A percentile compares a stretch with the other conserved stretches of the same genome.
Conservation (phyloP, 1,140 invertebrate species). For the Atopsyche davidsoni region DNA sequence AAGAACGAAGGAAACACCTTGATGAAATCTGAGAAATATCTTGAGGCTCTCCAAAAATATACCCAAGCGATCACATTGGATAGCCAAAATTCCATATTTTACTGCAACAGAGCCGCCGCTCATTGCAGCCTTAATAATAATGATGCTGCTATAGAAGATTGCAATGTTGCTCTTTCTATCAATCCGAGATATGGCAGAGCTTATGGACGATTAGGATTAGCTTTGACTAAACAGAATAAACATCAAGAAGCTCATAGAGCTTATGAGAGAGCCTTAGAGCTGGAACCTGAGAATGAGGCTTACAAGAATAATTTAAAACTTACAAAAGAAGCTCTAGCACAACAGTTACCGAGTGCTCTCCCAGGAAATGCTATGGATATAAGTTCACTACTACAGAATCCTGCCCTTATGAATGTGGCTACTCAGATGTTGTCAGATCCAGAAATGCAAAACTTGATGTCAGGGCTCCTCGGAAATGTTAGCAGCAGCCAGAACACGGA, state of each 20-base stretch:
- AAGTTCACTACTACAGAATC: conserved; percentile 63
- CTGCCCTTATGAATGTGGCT: conserved; percentile 70
- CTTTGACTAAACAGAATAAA: conserved; percentile 76
- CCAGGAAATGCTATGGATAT: conserved; percentile 50
- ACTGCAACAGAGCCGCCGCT: conserved; percentile 90
- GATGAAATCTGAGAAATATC: conserved; percentile 75
- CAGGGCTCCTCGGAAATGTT: conserved; percentile 37
- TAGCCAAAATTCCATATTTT: conserved; percentile 85
- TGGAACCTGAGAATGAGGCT: conserved; percentile 90
- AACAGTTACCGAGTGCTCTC: conserved; percentile 30
- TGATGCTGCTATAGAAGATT: conserved; percentile 79
- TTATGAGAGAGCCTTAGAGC: conserved; percentile 80
- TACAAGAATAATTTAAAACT: conserved; percentile 80
- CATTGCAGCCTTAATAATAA: conserved; percentile 81
- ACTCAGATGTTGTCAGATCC: conserved; percentile 72
- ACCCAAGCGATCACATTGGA: conserved; percentile 80
- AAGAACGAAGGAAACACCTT: conserved; percentile 83
- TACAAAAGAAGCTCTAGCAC: conserved; percentile 40
- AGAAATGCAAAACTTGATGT: conserved; percentile 66
- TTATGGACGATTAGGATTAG: conserved; percentile 87
- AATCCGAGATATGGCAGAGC: conserved; percentile 92
- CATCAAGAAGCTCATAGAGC: conserved; percentile 77
- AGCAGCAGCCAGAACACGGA: conserved; percentile 19
- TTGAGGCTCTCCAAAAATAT: conserved; percentile 76
- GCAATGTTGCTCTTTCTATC: conserved; percentile 77